Evolutionary conservation across 2,113 vertebrate species (phyloP), one percentile per base, ranked within the genome.

Genomic region (Suricata suricatta): DNA sequence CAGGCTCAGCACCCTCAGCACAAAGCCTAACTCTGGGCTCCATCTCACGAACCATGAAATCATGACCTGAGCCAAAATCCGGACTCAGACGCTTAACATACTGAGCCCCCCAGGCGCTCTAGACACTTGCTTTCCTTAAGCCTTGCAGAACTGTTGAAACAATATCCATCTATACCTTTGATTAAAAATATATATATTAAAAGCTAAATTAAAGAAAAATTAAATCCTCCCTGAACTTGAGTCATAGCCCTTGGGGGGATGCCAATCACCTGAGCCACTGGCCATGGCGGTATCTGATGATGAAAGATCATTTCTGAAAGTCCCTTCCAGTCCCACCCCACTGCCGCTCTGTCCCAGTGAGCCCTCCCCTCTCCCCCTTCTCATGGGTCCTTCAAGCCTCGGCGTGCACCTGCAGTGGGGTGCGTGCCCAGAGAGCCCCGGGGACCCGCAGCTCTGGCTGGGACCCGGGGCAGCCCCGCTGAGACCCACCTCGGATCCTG

Each of bases 191-290:
- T n/a, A n/a, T n/a, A 41, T 41, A 41, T 19, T 16, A 33, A 85
- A 85, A 29, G 14, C 41, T 15, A 31, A 90, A 83, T 50, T 33
- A 50, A n/a, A 89, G 41, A 47, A 63, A 89, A 87, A 74, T 6
- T 9, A 60, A 44, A 23, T 25, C 64, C 31, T 83, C 66, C 1
- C 1, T 15, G 52, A 68, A 31, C 31, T 63, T 23, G 15, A 85
- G 19, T 6, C 12, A 64, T 1, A 6, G 44, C 15, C 17, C 6
- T n/a, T 0, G 1, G 4, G 0, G 4, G 2, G n/a, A 25, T 4
- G 27, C n/a, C 50, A 31, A 7, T 3, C 6, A 10, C 25, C 90
- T 3, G 44, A 77, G 12, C 41, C 52, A 27, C 0, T 2, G 60
- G 50, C 17, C 13, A 0, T 5, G 8, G 23, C 8, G 0, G 47